phyloP scores from a whole-genome alignment of 2,888 invertebrate genomes.

The Tetranychus piercei region DNA sequence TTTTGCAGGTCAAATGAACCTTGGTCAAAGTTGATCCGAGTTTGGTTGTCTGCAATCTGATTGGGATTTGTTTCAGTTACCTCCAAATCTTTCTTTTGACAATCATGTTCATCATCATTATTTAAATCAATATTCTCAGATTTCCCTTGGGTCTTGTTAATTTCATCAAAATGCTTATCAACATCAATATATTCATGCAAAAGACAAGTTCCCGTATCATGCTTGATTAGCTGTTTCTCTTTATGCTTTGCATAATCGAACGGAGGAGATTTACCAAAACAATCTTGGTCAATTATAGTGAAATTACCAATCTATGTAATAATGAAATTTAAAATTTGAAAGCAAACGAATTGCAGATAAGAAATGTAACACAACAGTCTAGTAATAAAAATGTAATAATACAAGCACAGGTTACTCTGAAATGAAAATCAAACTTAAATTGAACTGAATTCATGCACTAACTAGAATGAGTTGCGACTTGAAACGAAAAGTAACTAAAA shows the following conservation, averaged over 20 bases:
- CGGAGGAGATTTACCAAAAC: neutral
- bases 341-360: neutral
- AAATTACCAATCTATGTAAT: neutral
- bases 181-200: too few species aligned
- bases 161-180: too few species aligned
- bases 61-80: neutral
- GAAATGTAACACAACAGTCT: neutral
- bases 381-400: too few species aligned
- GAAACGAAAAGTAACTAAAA: too few species aligned
- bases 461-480: too few species aligned
- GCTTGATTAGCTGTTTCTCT: neutral
- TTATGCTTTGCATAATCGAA: neutral
- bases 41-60: neutral
- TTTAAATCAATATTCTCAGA: neutral
- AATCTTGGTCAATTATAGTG: neutral
- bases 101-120: neutral
- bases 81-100: neutral
- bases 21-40: neutral
- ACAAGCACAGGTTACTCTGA: too few species aligned
- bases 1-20: neutral
- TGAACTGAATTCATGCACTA: too few species aligned
- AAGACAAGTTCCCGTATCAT: neutral
- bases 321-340: neutral
- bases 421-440: too few species aligned
- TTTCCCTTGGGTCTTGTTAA: too few species aligned